phyloP scores from a whole-genome alignment of 2,888 invertebrate genomes.

The Epicampocera succincta region DNA sequence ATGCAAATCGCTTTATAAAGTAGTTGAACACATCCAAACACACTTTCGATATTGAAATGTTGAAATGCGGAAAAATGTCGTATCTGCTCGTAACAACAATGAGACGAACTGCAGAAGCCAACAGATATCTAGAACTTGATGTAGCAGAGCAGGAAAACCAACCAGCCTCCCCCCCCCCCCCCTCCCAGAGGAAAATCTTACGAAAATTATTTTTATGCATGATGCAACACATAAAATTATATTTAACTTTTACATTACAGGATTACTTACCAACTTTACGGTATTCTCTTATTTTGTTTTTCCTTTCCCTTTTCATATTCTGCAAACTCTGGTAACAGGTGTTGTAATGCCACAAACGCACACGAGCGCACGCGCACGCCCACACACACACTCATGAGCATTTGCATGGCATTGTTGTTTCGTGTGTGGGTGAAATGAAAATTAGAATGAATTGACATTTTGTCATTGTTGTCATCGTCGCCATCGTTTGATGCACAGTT shows the following conservation, averaged over 20 bases:
- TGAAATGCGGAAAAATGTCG: slow-evolving; percentile 2
- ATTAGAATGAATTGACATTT: slow-evolving; percentile 45
- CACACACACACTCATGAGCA: too few species aligned
- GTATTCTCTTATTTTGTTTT: slow-evolving; percentile 7
- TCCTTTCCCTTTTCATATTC: background rate
- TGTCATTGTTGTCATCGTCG: slow-evolving; percentile 28
- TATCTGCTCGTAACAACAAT: slow-evolving; percentile 32
- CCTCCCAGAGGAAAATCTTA: slow-evolving; percentile 49
- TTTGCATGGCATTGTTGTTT: too few species aligned
- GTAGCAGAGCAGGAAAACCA: slow-evolving; percentile 14
- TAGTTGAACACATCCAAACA: slow-evolving; percentile 15
- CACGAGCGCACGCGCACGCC: too few species aligned
- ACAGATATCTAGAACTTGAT: background rate
- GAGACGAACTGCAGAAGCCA: background rate
- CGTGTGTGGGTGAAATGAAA: slow-evolving; percentile 1
- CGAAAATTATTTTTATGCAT: slow-evolving; percentile 64
- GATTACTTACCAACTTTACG: slow-evolving; percentile 55
- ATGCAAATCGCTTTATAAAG: slow-evolving; percentile 54
- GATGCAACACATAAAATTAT: slow-evolving; percentile 63
- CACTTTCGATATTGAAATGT: slow-evolving; percentile 6
- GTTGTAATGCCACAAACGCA: slow-evolving; percentile 33
- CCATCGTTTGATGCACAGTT: slow-evolving; percentile 16
- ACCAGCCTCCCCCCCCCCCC: slow-evolving; percentile 27
- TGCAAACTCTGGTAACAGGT: slow-evolving; percentile 56
- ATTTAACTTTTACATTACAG: slow-evolving; percentile 60